Conservation (phyloP, 2,888 invertebrate genomes). For the Drosophila suboccidentalis region DNA sequence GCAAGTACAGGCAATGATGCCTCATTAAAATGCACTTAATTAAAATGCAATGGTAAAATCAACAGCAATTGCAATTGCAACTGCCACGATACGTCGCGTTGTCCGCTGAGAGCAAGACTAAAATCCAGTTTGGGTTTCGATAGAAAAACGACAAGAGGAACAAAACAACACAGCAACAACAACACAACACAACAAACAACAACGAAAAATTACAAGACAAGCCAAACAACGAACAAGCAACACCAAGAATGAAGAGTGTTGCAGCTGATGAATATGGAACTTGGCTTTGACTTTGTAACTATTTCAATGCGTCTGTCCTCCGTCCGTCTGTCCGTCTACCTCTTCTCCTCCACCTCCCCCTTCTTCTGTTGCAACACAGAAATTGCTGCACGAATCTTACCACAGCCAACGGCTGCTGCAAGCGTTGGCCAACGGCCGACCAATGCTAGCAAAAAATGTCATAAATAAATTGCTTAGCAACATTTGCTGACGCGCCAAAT, state of each 20-base stretch:
- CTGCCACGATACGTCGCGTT: conserved; percentile 16
- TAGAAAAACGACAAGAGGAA: conserved; percentile 60
- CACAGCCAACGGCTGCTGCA: conserved; percentile 42
- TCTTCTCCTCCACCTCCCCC: neutral
- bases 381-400: conserved; percentile 79
- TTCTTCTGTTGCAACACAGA: conserved; percentile 46
- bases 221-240: conserved; percentile 62
- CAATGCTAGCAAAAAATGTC: conserved; percentile 72
- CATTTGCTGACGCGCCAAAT: conserved; percentile 84
- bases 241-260: conserved; percentile 82
- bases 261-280: conserved; percentile 84
- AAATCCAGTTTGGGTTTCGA: conserved; percentile 81
- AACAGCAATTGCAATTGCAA: conserved; percentile 60
- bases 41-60: conserved; percentile 79
- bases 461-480: conserved; percentile 82
- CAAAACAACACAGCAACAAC: conserved; percentile 51
- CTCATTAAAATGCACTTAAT: conserved; percentile 81
- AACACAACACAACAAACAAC: conserved; percentile 45
- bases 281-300: conserved; percentile 81
- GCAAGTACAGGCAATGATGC: conserved; percentile 56
- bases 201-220: conserved; percentile 78
- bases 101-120: conserved; percentile 66
- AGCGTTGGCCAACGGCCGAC: conserved; percentile 13
- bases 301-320: conserved; percentile 69
- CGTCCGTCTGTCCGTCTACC: neutral